phyloP scores from a whole-genome alignment of 1,140 invertebrate species.

The Periplaneta americana region DNA sequence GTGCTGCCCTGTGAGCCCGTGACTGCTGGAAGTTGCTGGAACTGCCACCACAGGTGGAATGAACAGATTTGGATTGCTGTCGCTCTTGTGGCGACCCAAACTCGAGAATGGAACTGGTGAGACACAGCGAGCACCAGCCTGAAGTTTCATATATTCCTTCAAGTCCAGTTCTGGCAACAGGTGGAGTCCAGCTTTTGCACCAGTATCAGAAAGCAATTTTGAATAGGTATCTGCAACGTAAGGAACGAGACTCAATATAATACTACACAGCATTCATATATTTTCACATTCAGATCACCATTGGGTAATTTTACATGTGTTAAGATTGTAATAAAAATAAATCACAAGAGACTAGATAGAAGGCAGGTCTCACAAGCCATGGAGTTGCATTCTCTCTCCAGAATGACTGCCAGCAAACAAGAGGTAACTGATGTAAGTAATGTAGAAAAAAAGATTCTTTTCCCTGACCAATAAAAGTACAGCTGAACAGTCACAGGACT shows the following conservation, averaged over 20 bases:
- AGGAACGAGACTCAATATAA: constrained; percentile 11
- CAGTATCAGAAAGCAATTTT: constrained; percentile 22
- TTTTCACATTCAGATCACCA: too few relatives aligned
- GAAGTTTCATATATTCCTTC: constrained; percentile 1
- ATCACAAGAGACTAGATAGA: too few relatives aligned
- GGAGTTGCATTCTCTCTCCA: too few relatives aligned
- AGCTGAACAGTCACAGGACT: too few relatives aligned
- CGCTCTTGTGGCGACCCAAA: constrained; percentile 26
- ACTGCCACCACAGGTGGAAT: constrained; percentile 16
- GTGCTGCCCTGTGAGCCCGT: constrained; percentile 68
- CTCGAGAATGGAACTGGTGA: background rate
- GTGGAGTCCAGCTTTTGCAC: background rate
- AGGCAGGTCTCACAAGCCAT: too few relatives aligned
- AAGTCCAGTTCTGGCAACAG: background rate
- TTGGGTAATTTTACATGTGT: too few relatives aligned
- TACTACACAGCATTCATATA: too few relatives aligned
- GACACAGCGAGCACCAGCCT: background rate
- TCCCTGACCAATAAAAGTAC: too few relatives aligned
- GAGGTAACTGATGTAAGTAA: too few relatives aligned
- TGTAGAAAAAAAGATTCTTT: too few relatives aligned
- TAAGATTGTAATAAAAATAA: too few relatives aligned
- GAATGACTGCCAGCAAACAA: too few relatives aligned
- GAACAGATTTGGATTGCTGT: constrained; percentile 32
- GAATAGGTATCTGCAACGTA: constrained; percentile 27
- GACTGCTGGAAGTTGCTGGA: constrained; percentile 26